Base-by-base conservation (phyloP, 1,140 invertebrate genomes). In the Mesaphorura yosii region DNA sequence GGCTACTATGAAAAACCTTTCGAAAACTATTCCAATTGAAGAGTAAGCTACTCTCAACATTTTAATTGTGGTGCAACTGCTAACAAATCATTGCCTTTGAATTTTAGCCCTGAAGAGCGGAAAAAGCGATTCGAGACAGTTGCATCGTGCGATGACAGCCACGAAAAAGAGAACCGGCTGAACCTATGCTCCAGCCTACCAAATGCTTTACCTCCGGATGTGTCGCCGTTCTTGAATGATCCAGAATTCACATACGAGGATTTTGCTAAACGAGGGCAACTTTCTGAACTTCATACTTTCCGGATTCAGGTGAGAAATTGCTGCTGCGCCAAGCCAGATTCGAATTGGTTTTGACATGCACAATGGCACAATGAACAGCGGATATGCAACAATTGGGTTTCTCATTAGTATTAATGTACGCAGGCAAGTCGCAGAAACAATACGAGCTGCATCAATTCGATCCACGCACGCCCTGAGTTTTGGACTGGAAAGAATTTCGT, bases 231-330 rank as follows among this genome's bases (percentile, higher is more conserved):
- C 67, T 77, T 88, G 38, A 78, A 85, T 34, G 86, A 90, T 69
- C 74, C 81, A 0, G 75, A 74, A 26, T 91, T 85, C 67, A 75
- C 78, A 22, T 90, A 90, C 65, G 76, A 83, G 65, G 87, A 90
- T 68, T 92, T 90, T 72, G 80, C 82, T 12, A 81, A 80, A 64
- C 74, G 85, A 48, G 76, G 75, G 29, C 73, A 80, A 60, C 68
- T 73, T 14, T 73, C 77, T 48, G 78, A 83, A 62, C 81, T 85
- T 63, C 78, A 82, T 28, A 88, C 84, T 19, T 88, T 89, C 69
- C 77, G 86, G 64, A 82, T 86, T 39, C 74, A 75, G 66, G 72
- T 73, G 51, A 38, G 22, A 34, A 34, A 53, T 39, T 25, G n/a
- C n/a, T n/a, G n/a, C n/a, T n/a, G n/a, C n/a, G n/a, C n/a, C n/a